phyloP scores from a whole-genome alignment of 2,888 invertebrate species.

The Oligia latruncula region DNA sequence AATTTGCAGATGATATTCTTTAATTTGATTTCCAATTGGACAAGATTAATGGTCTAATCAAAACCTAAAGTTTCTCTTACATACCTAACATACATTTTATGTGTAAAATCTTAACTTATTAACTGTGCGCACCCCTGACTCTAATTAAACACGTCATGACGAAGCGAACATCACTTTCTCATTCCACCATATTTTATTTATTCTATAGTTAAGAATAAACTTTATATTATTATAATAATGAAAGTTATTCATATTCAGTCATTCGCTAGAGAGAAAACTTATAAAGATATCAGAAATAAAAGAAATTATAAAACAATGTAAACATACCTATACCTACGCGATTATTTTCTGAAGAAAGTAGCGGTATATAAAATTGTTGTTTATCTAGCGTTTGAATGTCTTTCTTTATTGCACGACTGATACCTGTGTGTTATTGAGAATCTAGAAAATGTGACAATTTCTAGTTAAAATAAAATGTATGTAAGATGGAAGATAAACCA shows the following conservation, averaged over 20 bases:
- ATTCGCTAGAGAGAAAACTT: constrained; percentile 41
- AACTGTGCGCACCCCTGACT: constrained; percentile 17
- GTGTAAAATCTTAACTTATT: constrained; percentile 19
- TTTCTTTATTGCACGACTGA: constrained; percentile 5
- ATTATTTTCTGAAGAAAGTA: constrained; percentile 40
- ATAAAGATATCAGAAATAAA: constrained; percentile 33
- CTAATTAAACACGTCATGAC: constrained; percentile 24
- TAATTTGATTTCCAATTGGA: constrained; percentile 12
- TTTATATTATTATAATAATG: constrained; percentile 28
- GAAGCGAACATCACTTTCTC: constrained; percentile 29
- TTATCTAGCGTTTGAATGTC: background rate
- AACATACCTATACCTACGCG: background rate
- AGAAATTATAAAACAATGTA: constrained; percentile 25
- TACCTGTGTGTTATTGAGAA: background rate
- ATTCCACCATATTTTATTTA: constrained; percentile 5
- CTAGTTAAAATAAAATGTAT: background rate
- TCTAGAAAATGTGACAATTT: background rate
- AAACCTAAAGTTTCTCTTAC: constrained; percentile 11
- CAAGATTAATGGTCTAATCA: constrained; percentile 8
- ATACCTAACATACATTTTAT: background rate
- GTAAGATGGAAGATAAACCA: background rate
- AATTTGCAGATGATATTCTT: background rate
- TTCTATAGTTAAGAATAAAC: constrained; percentile 3
- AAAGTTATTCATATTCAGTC: constrained; percentile 34
- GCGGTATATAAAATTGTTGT: constrained; percentile 10